Conservation (phyloP, 1,140 invertebrate genomes). For the Pachypeltis micranthus region DNA sequence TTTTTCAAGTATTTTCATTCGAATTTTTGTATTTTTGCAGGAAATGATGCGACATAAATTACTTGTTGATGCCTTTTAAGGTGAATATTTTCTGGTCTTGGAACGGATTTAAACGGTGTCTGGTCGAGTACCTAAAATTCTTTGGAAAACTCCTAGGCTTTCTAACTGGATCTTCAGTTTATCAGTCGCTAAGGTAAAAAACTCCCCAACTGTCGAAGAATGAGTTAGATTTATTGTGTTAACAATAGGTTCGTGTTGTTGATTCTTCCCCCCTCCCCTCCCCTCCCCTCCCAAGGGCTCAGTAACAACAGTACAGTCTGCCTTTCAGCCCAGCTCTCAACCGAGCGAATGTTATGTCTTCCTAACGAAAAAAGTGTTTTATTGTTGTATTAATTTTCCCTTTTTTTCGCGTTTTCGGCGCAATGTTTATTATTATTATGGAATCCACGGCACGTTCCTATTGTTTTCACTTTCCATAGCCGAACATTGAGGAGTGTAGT, state of each 20-base stretch:
- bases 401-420: too few species aligned
- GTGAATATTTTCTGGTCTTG: neutral
- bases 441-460: too few species aligned
- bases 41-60: neutral
- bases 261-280: too few species aligned
- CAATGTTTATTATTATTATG: too few species aligned
- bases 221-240: too few species aligned
- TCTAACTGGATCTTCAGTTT: neutral
- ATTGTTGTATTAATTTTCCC: too few species aligned
- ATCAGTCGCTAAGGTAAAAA: neutral
- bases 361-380: neutral
- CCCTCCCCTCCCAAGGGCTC: too few species aligned
- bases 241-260: neutral
- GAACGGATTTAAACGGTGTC: neutral
- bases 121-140: neutral
- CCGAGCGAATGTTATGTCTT: neutral
- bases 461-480: too few species aligned
- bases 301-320: neutral
- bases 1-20: neutral
- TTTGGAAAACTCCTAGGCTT: neutral
- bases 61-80: neutral
- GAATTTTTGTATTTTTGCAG: conserved; percentile 1
- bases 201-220: too few species aligned
- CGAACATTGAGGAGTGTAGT: too few species aligned
- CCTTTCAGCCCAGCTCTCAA: neutral